A percentile compares a stretch with the other conserved stretches of the same genome.
phyloP scores from a whole-genome alignment of 2,888 invertebrate genomes.

The Halictus ligatus region DNA sequence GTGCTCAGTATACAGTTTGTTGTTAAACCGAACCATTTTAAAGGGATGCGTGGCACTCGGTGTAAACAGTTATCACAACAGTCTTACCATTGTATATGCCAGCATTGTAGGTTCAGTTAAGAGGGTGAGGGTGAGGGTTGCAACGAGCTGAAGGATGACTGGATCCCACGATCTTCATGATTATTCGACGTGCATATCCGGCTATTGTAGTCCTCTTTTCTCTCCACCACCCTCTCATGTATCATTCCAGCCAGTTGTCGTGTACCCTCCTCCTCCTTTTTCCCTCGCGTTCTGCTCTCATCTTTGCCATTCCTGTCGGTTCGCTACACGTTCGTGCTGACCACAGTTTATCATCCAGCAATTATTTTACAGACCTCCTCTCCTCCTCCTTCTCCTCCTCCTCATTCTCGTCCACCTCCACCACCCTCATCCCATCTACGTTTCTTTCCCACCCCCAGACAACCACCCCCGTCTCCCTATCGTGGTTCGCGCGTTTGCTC shows the following conservation, averaged over 20 bases:
- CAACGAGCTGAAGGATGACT: slow-evolving; percentile 18
- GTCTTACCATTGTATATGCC: no score
- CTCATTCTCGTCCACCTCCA: no score
- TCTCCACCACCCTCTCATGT: slow-evolving; percentile 34
- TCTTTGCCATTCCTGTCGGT: slow-evolving; percentile 56
- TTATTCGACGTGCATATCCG: slow-evolving; percentile 64
- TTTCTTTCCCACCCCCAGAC: neutral
- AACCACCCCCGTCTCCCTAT: slow-evolving; percentile 29
- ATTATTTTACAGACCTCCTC: slow-evolving; percentile 73
- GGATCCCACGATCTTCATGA: slow-evolving; percentile 53
- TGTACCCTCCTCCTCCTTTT: slow-evolving; percentile 33
- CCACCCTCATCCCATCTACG: slow-evolving; percentile 22
- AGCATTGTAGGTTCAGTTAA: neutral
- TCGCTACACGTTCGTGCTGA: slow-evolving; percentile 65
- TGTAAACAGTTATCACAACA: no score
- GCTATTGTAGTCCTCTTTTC: slow-evolving; percentile 45
- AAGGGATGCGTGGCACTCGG: no score
- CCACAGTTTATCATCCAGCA: slow-evolving; percentile 77
- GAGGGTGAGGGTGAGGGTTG: neutral
- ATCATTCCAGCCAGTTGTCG: slow-evolving; percentile 47
- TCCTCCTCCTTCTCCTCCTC: slow-evolving; percentile 16
- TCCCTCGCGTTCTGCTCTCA: slow-evolving; percentile 47
- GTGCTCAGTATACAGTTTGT: no score
- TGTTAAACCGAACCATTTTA: no score
- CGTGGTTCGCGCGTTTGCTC: slow-evolving; percentile 46